A percentile compares a stretch with the other conserved stretches of the same genome.
phyloP scores from a whole-genome alignment of 2,797 vertebrate species.

The Urocyon cinereoargenteus region DNA sequence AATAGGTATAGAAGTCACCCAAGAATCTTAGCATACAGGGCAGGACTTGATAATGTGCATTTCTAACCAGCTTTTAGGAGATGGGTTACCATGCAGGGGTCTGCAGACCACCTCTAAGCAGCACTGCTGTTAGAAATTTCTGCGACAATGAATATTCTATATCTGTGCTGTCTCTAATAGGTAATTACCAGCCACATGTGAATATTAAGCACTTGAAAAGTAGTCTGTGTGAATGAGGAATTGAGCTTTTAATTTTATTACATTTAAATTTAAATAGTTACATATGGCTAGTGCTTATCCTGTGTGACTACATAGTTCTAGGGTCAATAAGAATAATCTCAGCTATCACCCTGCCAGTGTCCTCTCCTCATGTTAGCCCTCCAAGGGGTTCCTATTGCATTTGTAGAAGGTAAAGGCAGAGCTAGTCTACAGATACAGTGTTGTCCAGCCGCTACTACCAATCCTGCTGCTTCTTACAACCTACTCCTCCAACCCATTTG shows the following conservation, averaged over 20 bases:
- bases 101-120: neutral
- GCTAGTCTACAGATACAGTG: neutral
- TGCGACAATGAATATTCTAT: neutral
- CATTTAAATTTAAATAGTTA: neutral
- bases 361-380: too few relatives aligned
- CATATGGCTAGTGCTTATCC: neutral
- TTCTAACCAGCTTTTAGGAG: neutral
- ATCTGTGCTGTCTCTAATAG: neutral
- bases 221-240: neutral
- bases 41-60: neutral
- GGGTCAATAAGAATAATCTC: neutral
- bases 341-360: neutral
- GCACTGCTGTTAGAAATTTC: neutral
- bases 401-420: neutral
- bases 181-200: neutral
- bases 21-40: neutral
- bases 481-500: neutral
- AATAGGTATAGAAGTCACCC: neutral
- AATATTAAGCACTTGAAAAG: neutral
- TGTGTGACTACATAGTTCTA: neutral
- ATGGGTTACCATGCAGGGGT: neutral
- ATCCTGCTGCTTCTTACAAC: neutral
- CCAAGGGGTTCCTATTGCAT: too few relatives aligned
- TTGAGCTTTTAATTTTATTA: neutral
- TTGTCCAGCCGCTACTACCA: neutral